Percentiles rank a stretch among this genome's conserved stretches.
Evolutionary conservation across 2,888 invertebrate genomes (phyloP).

Genomic region (Pecten maximus): DNA sequence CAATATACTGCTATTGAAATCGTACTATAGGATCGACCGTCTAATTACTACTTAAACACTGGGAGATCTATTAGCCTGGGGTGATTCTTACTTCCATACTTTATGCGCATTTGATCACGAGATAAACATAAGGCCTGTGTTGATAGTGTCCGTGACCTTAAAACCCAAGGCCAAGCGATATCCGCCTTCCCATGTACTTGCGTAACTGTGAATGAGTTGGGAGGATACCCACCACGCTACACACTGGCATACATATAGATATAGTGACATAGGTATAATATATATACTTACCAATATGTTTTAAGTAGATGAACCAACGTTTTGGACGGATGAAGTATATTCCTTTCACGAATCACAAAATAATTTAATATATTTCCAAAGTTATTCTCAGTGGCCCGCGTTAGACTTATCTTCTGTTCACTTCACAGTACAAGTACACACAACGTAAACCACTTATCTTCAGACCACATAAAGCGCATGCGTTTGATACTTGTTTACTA

Average conservation of each 20-base stretch:
- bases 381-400: background rate
- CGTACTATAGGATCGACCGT: too few relatives aligned
- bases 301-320: background rate
- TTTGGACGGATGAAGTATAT: background rate
- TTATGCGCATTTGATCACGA: too few relatives aligned
- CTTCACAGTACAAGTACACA: background rate
- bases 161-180: too few relatives aligned
- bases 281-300: background rate
- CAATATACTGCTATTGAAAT: too few relatives aligned
- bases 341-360: background rate
- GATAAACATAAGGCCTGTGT: too few relatives aligned
- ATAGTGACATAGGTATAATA: background rate
- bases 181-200: background rate
- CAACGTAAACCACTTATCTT: background rate
- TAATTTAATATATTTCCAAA: background rate
- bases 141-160: too few relatives aligned
- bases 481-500: conserved; percentile 45
- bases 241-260: background rate
- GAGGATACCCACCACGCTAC: background rate
- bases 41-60: too few relatives aligned
- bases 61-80: too few relatives aligned
- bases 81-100: too few relatives aligned
- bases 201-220: background rate
- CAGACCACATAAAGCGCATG: conserved; percentile 46
- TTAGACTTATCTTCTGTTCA: background rate